These are phyloP conservation scores for Apis dorsata DNA, from an alignment of 1,140 invertebrate species.

Conservation along the genomic window DNA sequence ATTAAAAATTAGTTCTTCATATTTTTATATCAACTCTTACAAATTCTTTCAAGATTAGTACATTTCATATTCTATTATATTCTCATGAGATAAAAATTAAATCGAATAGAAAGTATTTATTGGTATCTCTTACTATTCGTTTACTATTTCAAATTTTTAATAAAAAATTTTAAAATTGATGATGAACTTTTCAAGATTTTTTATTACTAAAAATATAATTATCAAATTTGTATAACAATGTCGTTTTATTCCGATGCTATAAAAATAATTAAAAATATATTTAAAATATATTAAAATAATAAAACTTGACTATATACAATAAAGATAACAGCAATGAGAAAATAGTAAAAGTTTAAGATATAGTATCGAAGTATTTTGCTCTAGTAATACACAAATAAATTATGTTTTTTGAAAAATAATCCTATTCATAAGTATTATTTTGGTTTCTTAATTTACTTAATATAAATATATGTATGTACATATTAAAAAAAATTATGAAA, in stretches of 20 bases:
- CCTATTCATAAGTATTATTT: not conserved
- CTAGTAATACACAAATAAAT: not conserved
- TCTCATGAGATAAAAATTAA: not conserved
- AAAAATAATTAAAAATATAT: not conserved
- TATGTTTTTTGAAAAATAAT: slow-evolving; percentile 6
- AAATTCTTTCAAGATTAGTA: slow-evolving; percentile 34
- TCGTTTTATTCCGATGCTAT: slow-evolving; percentile 11
- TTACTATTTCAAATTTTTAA: not conserved
- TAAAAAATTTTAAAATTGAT: not conserved
- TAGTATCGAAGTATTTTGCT: slow-evolving; percentile 17
- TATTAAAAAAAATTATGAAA: too few species aligned
- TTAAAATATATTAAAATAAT: slow-evolving; percentile 15
- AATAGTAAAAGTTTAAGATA: not conserved
- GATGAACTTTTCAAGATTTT: slow-evolving; percentile 32
- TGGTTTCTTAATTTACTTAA: too few species aligned
- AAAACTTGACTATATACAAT: slow-evolving; percentile 54
- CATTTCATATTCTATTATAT: not conserved
- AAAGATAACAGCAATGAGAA: not conserved
- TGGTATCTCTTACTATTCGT: not conserved
- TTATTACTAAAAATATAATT: slow-evolving; percentile 62
- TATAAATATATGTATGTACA: too few species aligned
- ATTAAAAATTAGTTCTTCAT: too few species aligned
- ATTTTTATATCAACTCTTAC: slow-evolving; percentile 54
- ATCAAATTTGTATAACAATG: slow-evolving; percentile 44
- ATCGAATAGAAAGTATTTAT: not conserved